A percentile compares a stretch with the other conserved stretches of the same genome.
Evolutionary conservation across 2,888 invertebrate species (phyloP).

Genomic region (Eupithecia centaureata): DNA sequence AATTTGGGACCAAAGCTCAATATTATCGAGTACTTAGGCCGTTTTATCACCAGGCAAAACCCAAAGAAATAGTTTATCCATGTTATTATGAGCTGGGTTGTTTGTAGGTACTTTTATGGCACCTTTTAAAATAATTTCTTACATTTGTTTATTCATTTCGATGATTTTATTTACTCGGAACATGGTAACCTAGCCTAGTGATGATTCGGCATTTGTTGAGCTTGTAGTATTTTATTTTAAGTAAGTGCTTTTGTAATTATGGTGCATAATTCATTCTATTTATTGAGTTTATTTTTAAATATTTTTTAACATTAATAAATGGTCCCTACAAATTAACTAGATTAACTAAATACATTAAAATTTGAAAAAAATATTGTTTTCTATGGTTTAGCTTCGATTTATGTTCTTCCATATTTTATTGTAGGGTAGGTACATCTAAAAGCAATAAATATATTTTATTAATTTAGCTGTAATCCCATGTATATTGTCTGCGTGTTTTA

Average conservation of each 20-base stretch:
- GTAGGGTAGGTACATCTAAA: slow-evolving; percentile 61
- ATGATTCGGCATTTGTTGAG: background rate
- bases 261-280: slow-evolving; percentile 55
- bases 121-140: background rate
- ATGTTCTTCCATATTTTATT: slow-evolving; percentile 29
- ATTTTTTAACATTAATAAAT: background rate
- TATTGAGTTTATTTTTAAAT: background rate
- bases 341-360: background rate
- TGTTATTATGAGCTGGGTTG: too few relatives aligned
- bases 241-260: slow-evolving; percentile 58
- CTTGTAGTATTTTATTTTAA: slow-evolving; percentile 26
- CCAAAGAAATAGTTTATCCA: background rate
- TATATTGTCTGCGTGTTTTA: slow-evolving; percentile 58
- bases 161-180: background rate
- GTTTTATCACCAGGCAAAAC: background rate
- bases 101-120: background rate
- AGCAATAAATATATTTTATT: slow-evolving; percentile 73
- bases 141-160: background rate
- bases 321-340: background rate
- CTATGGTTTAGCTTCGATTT: slow-evolving; percentile 13
- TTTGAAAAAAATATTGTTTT: background rate
- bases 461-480: slow-evolving; percentile 55
- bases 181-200: slow-evolving; percentile 7
- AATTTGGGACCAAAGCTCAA: slow-evolving; percentile 12
- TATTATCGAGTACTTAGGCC: background rate